These are phyloP conservation scores for human (Homo sapiens) DNA, from an alignment of 2,113 vertebrate genomes.

Conservation along the genomic window GRCh38 chr3:135946501-135947000, in stretches of 20 bases:
- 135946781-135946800: background rate
- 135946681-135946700: background rate
- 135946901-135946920: background rate
- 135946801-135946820: background rate
- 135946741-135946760: background rate
- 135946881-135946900: background rate
- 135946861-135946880: background rate
- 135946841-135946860: background rate
- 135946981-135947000: too few species aligned
- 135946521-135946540: background rate
- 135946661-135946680: background rate
- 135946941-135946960: background rate
- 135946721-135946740: background rate
- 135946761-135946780: background rate
- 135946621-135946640: accelerated
- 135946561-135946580: background rate
- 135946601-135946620: background rate
- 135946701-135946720: background rate
- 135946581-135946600: background rate
- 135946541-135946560: background rate
- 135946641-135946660: background rate
- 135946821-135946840: background rate
- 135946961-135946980: background rate
- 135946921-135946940: background rate
- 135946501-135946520: background rate